Evolutionary conservation across 1,140 invertebrate genomes (phyloP), one percentile per base, ranked within the genome.

Genomic region (Oncopeltus fasciatus): DNA sequence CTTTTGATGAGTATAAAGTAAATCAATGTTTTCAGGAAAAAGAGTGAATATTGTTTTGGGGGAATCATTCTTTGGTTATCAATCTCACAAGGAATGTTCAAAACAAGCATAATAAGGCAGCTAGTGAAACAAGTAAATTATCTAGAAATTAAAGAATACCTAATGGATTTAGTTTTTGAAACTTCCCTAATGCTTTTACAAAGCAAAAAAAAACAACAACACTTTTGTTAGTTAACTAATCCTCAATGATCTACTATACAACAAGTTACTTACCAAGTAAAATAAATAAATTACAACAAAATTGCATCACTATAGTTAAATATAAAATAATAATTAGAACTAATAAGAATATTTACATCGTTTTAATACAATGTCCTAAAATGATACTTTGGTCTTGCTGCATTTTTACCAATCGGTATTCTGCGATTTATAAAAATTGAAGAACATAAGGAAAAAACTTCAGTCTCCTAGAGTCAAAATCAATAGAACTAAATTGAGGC

Each of bases 371-470:
- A 53, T 24, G 24, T 24, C 24, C 49, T 53, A 53, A 53, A 53
- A 20, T 57, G 38, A 59, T 59, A 63, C 62, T 63, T 63, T 63
- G 62, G 62, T 63, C 62, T 63, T 57, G 62, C 62, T 63, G 62
- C 62, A 63, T 63, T 59, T 49, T 44, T 59, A 63, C 57, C 62
- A 38, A 21, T 18, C 38, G 62, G 62, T 59, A 59, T 58, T 33
- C 53, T 62, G 61, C 61, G 57, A 26, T 31, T 27, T 57, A 51
- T 12, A 44, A 38, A n/a, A 27, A 57, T 53, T 57, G 56, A 43
- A 38, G 26, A 62, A 57, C 26, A 62, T 20, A 57, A 46, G 56
- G n/a, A 53, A 29, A 63, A 24, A 63, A 59, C 38, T 31, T 63
- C 62, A 63, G 62, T 63, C 62, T 63, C 62, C 56, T 58, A 63